Conservation (phyloP, 2,888 invertebrate species). For the Drosophila prolongata region DNA sequence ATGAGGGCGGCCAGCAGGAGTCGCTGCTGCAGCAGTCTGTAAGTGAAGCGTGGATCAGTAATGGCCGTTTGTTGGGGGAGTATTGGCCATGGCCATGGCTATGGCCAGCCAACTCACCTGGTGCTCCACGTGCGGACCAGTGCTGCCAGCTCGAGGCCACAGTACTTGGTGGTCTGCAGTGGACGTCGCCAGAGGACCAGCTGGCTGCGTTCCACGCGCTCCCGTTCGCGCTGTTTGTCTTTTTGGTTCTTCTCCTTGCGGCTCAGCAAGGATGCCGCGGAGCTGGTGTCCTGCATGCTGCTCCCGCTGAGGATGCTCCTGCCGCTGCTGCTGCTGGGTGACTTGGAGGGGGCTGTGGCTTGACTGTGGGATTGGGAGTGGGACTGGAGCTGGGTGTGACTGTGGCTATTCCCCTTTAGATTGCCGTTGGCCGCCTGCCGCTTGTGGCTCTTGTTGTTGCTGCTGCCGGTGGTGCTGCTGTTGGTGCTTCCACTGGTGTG, state of each 20-base stretch:
- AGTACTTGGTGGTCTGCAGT: constrained; percentile 91
- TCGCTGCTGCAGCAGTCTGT: constrained; percentile 83
- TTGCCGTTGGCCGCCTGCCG: constrained; percentile 48
- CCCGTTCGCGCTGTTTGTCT: constrained; percentile 84
- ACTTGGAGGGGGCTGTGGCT: constrained; percentile 37
- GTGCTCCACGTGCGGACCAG: constrained; percentile 87
- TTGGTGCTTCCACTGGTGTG: constrained; percentile 58
- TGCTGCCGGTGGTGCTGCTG: constrained; percentile 56
- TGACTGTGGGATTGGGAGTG: constrained; percentile 5
- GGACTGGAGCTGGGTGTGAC: constrained; percentile 14
- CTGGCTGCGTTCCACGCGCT: constrained; percentile 86
- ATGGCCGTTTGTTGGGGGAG: no score
- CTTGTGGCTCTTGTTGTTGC: constrained; percentile 55
- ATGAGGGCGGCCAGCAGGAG: constrained; percentile 77
- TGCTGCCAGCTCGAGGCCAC: constrained; percentile 89
- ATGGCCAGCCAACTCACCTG: constrained; percentile 85
- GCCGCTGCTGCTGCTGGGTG: constrained; percentile 45
- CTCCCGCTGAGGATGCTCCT: constrained; percentile 41
- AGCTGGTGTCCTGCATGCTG: constrained; percentile 41
- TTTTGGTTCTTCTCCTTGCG: constrained; percentile 79
- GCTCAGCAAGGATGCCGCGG: constrained; percentile 39
- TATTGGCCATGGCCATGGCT: no score
- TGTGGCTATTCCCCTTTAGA: constrained; percentile 29
- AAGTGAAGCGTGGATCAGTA: neutral
- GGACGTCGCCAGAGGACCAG: constrained; percentile 94